Conservation (phyloP, 2,113 vertebrate genomes). For the Neodontobutis hainanensis region DNA sequence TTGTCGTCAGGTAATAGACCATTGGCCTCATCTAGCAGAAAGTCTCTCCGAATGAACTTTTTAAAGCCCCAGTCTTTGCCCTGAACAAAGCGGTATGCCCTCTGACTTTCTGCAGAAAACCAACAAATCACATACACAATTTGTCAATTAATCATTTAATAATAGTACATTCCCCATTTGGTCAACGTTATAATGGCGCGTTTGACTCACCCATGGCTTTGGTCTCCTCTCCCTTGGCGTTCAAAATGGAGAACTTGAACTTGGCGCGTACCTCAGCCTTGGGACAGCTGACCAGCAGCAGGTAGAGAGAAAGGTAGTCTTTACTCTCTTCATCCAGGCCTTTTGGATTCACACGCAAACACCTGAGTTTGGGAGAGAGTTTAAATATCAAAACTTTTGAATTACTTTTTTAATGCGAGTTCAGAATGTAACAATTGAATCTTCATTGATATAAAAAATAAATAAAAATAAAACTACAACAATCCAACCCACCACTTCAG, state of each 20-base stretch:
- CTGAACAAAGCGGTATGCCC: conserved; percentile 81
- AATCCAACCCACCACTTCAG: conserved; percentile 88
- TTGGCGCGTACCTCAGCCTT: conserved; percentile 98
- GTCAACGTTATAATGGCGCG: neutral
- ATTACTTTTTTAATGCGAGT: no score
- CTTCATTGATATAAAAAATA: neutral
- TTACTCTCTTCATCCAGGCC: conserved; percentile 98
- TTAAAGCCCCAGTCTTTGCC: conserved; percentile 83
- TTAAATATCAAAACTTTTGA: neutral
- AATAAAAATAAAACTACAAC: neutral
- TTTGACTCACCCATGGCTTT: conserved; percentile 92
- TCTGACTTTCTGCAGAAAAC: conserved; percentile 76
- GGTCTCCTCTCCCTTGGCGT: conserved; percentile 98
- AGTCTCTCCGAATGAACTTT: conserved; percentile 81
- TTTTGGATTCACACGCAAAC: conserved; percentile 97
- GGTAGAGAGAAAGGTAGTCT: conserved; percentile 96
- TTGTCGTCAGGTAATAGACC: conserved; percentile 81
- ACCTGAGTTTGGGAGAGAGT: conserved; percentile 76
- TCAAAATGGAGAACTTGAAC: conserved; percentile 98
- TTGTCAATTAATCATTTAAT: neutral
- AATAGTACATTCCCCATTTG: neutral
- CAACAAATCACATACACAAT: conserved; percentile 7
- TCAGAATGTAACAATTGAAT: no score
- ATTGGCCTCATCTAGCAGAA: conserved; percentile 80
- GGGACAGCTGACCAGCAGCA: conserved; percentile 97